phyloP scores from a whole-genome alignment of 2,888 invertebrate genomes.

The Ypsolopha sequella region DNA sequence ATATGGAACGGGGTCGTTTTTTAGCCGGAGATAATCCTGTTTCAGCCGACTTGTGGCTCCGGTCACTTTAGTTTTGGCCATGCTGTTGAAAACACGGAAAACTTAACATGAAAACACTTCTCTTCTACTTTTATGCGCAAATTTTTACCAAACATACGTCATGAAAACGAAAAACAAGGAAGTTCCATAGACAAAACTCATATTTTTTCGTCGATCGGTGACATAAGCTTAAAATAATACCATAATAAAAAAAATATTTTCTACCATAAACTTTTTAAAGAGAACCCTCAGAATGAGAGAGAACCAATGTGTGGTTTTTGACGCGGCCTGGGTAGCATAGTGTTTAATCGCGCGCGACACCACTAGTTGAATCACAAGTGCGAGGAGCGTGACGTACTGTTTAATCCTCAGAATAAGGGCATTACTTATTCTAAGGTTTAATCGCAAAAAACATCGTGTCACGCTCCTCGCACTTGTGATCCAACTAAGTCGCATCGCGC shows the following conservation, averaged over 20 bases:
- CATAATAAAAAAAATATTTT: background rate
- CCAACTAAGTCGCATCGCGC: too few species aligned
- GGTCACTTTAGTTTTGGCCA: conserved; percentile 70
- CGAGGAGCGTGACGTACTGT: too few species aligned
- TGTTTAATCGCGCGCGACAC: too few species aligned
- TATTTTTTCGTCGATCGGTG: background rate
- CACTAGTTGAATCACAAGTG: too few species aligned
- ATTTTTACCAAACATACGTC: conserved; percentile 1
- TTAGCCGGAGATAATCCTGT: conserved; percentile 95
- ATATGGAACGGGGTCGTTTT: conserved; percentile 97
- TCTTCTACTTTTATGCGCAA: conserved; percentile 9
- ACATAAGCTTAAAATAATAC: background rate
- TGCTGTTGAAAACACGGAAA: conserved; percentile 17
- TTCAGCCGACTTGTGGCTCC: conserved; percentile 87
- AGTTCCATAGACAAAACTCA: background rate
- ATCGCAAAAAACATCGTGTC: too few species aligned
- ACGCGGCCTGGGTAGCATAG: too few species aligned
- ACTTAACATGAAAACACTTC: conserved; percentile 20
- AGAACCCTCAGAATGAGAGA: too few species aligned
- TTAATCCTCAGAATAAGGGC: too few species aligned
- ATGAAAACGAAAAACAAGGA: background rate
- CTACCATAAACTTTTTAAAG: too few species aligned
- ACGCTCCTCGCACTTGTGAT: too few species aligned
- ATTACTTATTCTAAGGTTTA: too few species aligned
- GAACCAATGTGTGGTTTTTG: too few species aligned